A percentile compares a stretch with the other conserved stretches of the same genome.
These are phyloP conservation scores for Luperina nickerlii DNA, from an alignment of 2,888 invertebrate species.

Conservation along the genomic window DNA sequence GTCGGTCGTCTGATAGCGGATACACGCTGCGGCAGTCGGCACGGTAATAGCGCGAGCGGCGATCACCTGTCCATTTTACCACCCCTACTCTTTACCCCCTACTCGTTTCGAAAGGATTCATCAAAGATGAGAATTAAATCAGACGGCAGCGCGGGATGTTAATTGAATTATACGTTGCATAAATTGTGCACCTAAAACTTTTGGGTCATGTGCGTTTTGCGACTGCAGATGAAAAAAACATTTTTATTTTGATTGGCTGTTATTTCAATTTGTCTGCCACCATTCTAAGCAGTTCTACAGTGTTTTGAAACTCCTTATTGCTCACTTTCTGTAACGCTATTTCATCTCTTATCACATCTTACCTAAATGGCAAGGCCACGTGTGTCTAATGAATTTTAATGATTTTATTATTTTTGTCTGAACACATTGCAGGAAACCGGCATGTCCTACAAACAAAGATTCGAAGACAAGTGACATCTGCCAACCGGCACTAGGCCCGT, in stretches of 20 bases:
- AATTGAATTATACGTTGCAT: slow-evolving; percentile 83
- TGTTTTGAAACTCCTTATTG: slow-evolving; percentile 27
- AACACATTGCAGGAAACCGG: not conserved
- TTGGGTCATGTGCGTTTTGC: slow-evolving; percentile 65
- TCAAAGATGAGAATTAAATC: slow-evolving; percentile 77
- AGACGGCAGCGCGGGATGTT: slow-evolving; percentile 70
- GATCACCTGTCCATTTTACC: slow-evolving; percentile 86
- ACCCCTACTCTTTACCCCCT: slow-evolving; percentile 87
- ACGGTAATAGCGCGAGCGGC: slow-evolving; percentile 82
- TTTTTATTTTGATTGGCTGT: slow-evolving; percentile 10
- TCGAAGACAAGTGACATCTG: not conserved
- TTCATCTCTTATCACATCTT: slow-evolving; percentile 25
- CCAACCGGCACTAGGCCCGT: no score
- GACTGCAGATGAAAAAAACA: slow-evolving; percentile 19
- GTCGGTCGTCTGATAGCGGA: slow-evolving; percentile 72
- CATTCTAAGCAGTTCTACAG: not conserved
- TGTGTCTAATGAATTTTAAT: slow-evolving; percentile 23
- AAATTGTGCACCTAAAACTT: slow-evolving; percentile 69
- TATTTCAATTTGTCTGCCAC: not conserved
- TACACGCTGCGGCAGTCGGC: slow-evolving; percentile 80
- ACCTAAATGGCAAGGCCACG: slow-evolving; percentile 45
- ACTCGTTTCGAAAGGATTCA: slow-evolving; percentile 88
- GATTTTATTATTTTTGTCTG: slow-evolving; percentile 1
- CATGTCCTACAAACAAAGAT: not conserved
- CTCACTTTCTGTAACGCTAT: slow-evolving; percentile 23